Evolutionary conservation across 2,888 invertebrate species (phyloP).

Genomic region (Heliconius sara): DNA sequence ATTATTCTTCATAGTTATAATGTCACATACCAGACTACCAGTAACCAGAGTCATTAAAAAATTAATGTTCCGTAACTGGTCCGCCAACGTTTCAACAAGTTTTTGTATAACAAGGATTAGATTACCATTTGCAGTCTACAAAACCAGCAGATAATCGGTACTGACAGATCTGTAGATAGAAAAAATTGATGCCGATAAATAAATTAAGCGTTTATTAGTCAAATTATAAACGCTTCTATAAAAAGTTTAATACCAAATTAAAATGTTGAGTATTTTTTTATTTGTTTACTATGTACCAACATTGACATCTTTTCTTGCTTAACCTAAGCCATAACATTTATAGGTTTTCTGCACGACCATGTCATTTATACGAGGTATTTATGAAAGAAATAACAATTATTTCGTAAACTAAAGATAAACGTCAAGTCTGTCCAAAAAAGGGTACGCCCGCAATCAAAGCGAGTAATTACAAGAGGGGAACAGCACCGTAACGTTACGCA

Average conservation of each 20-base stretch:
- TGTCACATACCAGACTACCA: conserved; percentile 6
- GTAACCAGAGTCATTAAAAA: conserved; percentile 21
- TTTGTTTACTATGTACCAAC: not conserved
- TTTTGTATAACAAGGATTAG: conserved; percentile 19
- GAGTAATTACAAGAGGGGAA: conserved; percentile 48
- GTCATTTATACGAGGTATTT: conserved; percentile 11
- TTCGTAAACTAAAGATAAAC: conserved; percentile 37
- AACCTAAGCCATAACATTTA: conserved; percentile 1
- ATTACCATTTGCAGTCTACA: conserved; percentile 11
- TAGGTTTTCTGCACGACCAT: conserved; percentile 15
- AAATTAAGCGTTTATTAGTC: conserved; percentile 8
- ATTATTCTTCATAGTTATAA: not conserved
- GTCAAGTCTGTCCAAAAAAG: conserved; percentile 42
- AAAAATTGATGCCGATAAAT: not conserved
- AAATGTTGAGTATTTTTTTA: not conserved
- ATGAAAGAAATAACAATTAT: conserved; percentile 33
- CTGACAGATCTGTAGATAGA: not conserved
- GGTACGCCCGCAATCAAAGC: conserved; percentile 41
- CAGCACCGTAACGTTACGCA: conserved; percentile 56
- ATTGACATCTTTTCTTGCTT: conserved; percentile 4
- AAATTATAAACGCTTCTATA: not conserved
- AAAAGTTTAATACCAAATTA: not conserved
- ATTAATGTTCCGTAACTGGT: conserved; percentile 16
- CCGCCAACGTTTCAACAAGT: conserved; percentile 22
- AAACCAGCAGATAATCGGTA: conserved; percentile 3